phyloP scores from a whole-genome alignment of 2,888 invertebrate species.

The Mechanitis mazaeus region DNA sequence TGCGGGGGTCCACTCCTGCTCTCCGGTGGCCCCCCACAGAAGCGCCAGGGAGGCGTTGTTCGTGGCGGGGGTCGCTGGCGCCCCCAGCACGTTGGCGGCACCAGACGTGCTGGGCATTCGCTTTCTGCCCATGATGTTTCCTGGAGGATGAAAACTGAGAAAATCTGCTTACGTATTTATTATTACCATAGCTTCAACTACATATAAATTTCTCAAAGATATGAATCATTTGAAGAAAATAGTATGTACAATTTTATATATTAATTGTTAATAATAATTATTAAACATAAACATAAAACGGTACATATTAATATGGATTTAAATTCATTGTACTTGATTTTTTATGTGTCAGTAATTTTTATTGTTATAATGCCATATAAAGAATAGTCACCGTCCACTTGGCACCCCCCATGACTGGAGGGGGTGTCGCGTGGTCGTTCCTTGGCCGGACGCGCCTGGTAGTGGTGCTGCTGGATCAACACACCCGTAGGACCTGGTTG shows the following conservation, averaged over 20 bases:
- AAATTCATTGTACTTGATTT: no score
- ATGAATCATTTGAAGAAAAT: no score
- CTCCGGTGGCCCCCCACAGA: conserved; percentile 96
- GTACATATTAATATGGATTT: no score
- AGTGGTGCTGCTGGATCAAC: conserved; percentile 94
- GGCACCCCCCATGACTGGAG: conserved; percentile 56
- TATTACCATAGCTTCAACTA: no score
- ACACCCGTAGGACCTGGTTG: conserved; percentile 88
- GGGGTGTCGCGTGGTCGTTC: conserved; percentile 48
- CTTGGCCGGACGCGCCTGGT: conserved; percentile 87
- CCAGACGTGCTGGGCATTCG: conserved; percentile 66
- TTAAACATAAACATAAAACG: no score
- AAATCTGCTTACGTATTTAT: no score
- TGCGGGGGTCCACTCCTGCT: conserved; percentile 98
- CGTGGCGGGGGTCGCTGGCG: conserved; percentile 47
- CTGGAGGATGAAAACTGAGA: conserved; percentile 32
- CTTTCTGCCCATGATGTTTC: conserved; percentile 62
- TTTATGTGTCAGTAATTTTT: no score
- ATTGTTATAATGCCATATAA: no score
- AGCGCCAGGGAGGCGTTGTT: conserved; percentile 79
- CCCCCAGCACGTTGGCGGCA: conserved; percentile 31
- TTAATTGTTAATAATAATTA: no score
- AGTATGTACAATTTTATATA: no score
- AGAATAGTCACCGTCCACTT: conserved; percentile 59
- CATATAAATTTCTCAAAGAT: no score